Conservation (phyloP, 2,888 invertebrate genomes). For the Melikaiella ostensackeni region DNA sequence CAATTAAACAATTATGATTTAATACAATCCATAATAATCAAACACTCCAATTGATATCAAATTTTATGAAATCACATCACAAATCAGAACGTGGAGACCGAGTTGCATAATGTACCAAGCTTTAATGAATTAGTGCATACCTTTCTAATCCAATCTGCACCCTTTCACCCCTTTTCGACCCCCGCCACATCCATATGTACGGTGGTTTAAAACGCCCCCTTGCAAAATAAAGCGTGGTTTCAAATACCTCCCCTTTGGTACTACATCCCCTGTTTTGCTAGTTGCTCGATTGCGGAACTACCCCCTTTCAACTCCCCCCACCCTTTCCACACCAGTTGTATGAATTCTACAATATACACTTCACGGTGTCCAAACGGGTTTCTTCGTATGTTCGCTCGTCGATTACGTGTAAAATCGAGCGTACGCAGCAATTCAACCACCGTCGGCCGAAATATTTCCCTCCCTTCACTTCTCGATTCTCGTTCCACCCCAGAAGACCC, state of each 20-base stretch:
- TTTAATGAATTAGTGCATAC: constrained; percentile 71
- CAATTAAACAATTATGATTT: background rate
- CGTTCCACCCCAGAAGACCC: constrained; percentile 55
- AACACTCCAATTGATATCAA: background rate
- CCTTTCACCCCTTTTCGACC: constrained; percentile 48
- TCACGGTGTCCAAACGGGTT: constrained; percentile 22
- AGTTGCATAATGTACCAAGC: constrained; percentile 55
- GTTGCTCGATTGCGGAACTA: constrained; percentile 32
- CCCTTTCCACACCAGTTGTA: background rate
- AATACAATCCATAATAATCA: background rate
- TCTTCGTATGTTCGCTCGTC: constrained; percentile 27
- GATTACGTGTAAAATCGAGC: constrained; percentile 39
- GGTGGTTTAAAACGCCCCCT: constrained; percentile 64
- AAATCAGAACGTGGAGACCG: constrained; percentile 26
- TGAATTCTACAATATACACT: constrained; percentile 3
- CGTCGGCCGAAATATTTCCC: constrained; percentile 28
- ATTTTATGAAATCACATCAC: constrained; percentile 12
- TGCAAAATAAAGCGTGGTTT: constrained; percentile 64
- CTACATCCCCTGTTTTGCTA: constrained; percentile 29
- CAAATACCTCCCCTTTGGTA: constrained; percentile 49
- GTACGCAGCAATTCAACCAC: constrained; percentile 34
- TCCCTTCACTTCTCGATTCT: background rate
- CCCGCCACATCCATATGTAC: constrained; percentile 65
- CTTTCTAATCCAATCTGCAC: constrained; percentile 67
- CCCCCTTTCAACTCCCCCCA: background rate